phyloP scores from a whole-genome alignment of 2,888 invertebrate species.

The Molorchus minor region DNA sequence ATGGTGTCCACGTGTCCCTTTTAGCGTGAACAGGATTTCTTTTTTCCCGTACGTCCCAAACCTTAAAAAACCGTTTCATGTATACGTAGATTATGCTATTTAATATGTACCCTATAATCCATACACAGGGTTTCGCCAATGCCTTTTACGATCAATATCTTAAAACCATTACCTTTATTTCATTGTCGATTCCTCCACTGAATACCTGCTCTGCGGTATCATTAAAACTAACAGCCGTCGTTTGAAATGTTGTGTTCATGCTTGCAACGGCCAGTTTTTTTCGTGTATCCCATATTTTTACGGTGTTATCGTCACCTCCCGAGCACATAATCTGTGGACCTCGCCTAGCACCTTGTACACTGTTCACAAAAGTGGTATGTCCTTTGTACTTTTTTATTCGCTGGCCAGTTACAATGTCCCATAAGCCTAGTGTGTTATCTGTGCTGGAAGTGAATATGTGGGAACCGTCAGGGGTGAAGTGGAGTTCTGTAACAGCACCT shows the following conservation, averaged over 20 bases:
- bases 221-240: slow-evolving; percentile 91
- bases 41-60: slow-evolving; percentile 97
- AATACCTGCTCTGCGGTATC: slow-evolving; percentile 96
- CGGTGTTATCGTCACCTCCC: slow-evolving; percentile 94
- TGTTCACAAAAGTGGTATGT: slow-evolving; percentile 79
- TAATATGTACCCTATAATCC: no score
- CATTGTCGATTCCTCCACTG: slow-evolving; percentile 96
- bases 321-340: slow-evolving; percentile 92
- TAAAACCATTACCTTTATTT: slow-evolving; percentile 75
- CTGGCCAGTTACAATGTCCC: slow-evolving; percentile 91
- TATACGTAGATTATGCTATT: no score
- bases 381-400: slow-evolving; percentile 91
- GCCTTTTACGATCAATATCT: neutral
- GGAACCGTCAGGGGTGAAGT: slow-evolving; percentile 86
- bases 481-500: slow-evolving; percentile 93
- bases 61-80: no score
- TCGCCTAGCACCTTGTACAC: slow-evolving; percentile 80
- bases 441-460: slow-evolving; percentile 91
- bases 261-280: slow-evolving; percentile 81
- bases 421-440: slow-evolving; percentile 93
- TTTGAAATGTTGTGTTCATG: slow-evolving; percentile 77
- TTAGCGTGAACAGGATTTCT: slow-evolving; percentile 82
- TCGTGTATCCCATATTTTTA: slow-evolving; percentile 92
- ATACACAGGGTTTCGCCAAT: no score
- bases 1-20: slow-evolving; percentile 96